Evolutionary conservation across 2,113 vertebrate genomes (phyloP).

Genomic region (Sander lucioperca): DNA sequence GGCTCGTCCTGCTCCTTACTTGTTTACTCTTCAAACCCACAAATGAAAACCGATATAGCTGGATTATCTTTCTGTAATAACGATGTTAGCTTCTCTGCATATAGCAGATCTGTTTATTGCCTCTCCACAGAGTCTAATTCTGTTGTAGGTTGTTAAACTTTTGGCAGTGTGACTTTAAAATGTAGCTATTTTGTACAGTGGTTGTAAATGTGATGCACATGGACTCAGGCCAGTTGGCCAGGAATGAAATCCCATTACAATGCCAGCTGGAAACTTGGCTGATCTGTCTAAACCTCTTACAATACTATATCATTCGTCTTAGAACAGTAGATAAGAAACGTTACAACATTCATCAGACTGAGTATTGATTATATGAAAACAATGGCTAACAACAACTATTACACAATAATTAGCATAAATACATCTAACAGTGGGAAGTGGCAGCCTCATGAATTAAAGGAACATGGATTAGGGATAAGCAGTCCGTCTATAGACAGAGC

Average conservation of each 20-base stretch:
- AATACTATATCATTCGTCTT: slow-evolving; percentile 53
- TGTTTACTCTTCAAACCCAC: not conserved
- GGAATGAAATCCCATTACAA: slow-evolving; percentile 71
- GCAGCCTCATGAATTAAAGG: not conserved
- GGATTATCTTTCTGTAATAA: not conserved
- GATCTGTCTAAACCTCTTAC: slow-evolving; percentile 73
- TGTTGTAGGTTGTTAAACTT: slow-evolving; percentile 6
- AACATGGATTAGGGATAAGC: slow-evolving; percentile 12
- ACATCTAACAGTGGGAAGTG: not conserved
- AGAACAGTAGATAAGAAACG: slow-evolving; percentile 40
- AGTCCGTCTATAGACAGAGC: not conserved
- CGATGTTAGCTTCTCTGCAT: not conserved
- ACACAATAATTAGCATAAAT: not conserved
- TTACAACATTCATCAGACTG: not conserved
- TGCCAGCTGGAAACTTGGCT: slow-evolving; percentile 65
- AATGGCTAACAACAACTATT: not conserved
- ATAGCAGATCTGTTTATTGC: slow-evolving; percentile 1
- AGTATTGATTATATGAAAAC: slow-evolving; percentile 24
- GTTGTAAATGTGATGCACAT: slow-evolving; percentile 53
- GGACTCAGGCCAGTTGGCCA: slow-evolving; percentile 65
- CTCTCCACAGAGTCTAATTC: not conserved
- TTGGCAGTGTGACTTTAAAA: slow-evolving; percentile 26
- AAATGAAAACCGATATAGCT: not conserved
- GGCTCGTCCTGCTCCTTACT: not conserved
- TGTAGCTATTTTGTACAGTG: slow-evolving; percentile 34